These are phyloP conservation scores for Oryzias sinensis DNA, from an alignment of 2,797 vertebrate genomes.

Conservation along the genomic window DNA sequence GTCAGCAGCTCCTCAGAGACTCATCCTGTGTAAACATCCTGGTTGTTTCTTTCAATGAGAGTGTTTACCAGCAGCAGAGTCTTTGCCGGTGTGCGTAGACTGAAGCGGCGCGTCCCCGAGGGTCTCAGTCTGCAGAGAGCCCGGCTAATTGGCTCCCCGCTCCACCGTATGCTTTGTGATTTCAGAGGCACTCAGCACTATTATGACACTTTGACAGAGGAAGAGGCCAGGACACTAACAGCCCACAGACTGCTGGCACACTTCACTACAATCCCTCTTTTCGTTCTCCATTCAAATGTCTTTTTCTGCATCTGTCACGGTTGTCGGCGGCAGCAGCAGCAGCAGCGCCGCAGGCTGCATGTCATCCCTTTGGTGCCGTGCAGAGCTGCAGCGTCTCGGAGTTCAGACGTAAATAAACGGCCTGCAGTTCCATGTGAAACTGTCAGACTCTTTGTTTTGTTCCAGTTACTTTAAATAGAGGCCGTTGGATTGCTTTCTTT, in stretches of 20 bases:
- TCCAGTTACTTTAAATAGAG: conserved; percentile 33
- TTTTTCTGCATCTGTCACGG: conserved; percentile 38
- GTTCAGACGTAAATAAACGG: conserved; percentile 64
- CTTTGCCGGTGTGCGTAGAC: conserved; percentile 45
- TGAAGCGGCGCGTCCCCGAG: conserved; percentile 58
- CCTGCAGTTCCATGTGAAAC: conserved; percentile 42
- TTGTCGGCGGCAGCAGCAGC: conserved; percentile 7
- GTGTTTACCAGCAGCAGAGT: conserved; percentile 62
- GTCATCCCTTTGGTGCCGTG: conserved; percentile 59
- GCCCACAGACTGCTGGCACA: conserved; percentile 40
- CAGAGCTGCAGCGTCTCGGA: conserved; percentile 42
- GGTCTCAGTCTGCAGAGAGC: conserved; percentile 58
- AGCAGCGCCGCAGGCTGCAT: conserved; percentile 50
- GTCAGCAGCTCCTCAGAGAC: conserved; percentile 63
- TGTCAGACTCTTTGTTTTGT: conserved; percentile 51
- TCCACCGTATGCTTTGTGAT: conserved; percentile 42
- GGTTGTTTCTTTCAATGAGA: conserved; percentile 71
- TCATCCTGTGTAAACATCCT: conserved; percentile 71
- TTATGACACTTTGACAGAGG: conserved; percentile 65
- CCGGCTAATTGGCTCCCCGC: conserved; percentile 69
- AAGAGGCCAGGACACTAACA: conserved; percentile 52
- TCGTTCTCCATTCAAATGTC: conserved; percentile 29
- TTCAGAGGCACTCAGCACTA: conserved; percentile 51
- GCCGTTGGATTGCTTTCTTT: conserved; percentile 19
- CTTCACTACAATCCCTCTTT: conserved; percentile 17